Evolutionary conservation across 1,140 invertebrate genomes (phyloP).

Genomic region (Lepidurus couesii): DNA sequence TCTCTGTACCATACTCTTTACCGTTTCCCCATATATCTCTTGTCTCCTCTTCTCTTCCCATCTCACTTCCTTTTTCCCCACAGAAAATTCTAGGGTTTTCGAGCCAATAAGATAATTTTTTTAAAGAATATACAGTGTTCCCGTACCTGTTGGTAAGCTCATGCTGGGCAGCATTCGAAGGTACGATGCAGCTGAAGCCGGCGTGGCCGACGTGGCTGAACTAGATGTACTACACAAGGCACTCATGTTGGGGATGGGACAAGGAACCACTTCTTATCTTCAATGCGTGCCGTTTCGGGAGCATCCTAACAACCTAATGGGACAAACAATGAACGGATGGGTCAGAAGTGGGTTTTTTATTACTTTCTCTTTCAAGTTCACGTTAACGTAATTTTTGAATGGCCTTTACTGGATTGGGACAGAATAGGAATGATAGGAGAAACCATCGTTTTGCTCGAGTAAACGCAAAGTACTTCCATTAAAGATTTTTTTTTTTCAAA

Average conservation of each 20-base stretch:
- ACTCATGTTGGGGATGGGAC: conserved; percentile 16
- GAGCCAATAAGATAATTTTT: too few relatives aligned
- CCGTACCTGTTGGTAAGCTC: conserved; percentile 16
- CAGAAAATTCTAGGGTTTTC: not conserved
- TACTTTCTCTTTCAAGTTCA: not conserved
- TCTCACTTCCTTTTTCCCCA: not conserved
- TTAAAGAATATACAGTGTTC: too few relatives aligned
- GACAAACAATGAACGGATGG: not conserved
- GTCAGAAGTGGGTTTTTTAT: not conserved
- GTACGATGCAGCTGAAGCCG: conserved; percentile 6
- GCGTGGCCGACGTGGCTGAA: conserved; percentile 6
- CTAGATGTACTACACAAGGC: conserved; percentile 17
- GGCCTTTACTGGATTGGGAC: not conserved
- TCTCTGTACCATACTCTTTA: not conserved
- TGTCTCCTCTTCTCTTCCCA: not conserved
- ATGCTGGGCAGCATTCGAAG: conserved; percentile 8
- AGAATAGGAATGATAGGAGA: not conserved
- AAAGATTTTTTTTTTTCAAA: too few relatives aligned
- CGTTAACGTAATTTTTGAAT: not conserved
- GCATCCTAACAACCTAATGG: conserved; percentile 14
- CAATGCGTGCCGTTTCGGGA: conserved; percentile 13
- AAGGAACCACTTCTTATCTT: conserved; percentile 19
- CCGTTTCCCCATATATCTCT: not conserved
- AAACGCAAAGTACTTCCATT: too few relatives aligned
- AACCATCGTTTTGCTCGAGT: too few relatives aligned